A percentile compares a stretch with the other conserved stretches of the same genome.
Evolutionary conservation across 30 jellyfish, hydroid and myxozoan species (phyloP).

Genomic region (Aurelia coerulea): DNA sequence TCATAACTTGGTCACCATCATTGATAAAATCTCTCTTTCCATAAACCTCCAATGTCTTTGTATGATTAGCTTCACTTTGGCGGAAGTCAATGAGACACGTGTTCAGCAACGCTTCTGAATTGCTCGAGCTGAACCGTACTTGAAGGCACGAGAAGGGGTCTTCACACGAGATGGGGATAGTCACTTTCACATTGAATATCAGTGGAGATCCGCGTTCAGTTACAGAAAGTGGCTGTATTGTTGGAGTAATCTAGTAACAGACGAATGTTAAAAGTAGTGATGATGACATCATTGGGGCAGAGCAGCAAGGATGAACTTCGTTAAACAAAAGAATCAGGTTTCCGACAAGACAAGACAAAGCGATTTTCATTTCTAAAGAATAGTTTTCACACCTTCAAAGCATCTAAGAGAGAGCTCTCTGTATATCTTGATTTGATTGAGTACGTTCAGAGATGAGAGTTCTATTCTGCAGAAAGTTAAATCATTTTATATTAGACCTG

Average conservation of each 20-base stretch:
- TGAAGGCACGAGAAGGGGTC: background rate
- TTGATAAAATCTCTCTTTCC: conserved; percentile 79
- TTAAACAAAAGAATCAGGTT: no score
- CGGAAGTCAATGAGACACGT: conserved; percentile 53
- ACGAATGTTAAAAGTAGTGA: no score
- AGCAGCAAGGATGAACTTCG: no score
- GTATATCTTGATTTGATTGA: no score
- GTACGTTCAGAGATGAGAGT: no score
- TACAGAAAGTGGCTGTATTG: background rate
- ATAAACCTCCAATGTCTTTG: conserved; percentile 63
- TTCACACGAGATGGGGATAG: background rate
- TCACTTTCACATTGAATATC: background rate
- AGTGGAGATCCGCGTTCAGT: background rate
- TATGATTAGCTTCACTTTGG: conserved; percentile 48
- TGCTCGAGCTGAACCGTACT: background rate
- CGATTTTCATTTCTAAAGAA: no score
- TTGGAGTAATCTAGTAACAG: background rate
- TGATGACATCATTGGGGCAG: no score
- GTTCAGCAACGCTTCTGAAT: conserved; percentile 23
- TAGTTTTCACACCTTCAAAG: no score
- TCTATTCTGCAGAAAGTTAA: no score
- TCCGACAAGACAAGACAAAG: no score
- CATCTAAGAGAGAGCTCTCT: no score
- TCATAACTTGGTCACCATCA: conserved; percentile 72
- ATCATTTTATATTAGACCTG: no score